phyloP scores from a whole-genome alignment of 2,888 invertebrate species.

The Odontothrips loti region DNA sequence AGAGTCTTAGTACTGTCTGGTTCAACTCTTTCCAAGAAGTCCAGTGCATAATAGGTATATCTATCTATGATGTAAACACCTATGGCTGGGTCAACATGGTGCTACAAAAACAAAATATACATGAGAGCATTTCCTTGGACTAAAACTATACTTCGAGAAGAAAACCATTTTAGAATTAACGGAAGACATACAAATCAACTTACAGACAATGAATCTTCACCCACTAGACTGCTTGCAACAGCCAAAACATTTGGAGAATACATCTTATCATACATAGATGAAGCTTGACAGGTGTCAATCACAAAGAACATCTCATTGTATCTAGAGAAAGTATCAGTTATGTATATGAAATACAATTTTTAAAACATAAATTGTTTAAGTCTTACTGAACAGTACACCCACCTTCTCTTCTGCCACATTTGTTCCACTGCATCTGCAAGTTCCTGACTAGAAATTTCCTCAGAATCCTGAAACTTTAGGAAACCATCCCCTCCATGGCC shows the following conservation, averaged over 20 bases:
- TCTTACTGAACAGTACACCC: conserved; percentile 5
- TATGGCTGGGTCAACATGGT: conserved; percentile 97
- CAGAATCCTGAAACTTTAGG: conserved; percentile 97
- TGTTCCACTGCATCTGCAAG: conserved; percentile 98
- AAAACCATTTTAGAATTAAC: not conserved
- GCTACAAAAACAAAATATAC: conserved; percentile 57
- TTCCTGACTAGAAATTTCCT: conserved; percentile 97
- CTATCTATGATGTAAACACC: conserved; percentile 99
- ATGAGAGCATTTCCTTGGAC: not conserved
- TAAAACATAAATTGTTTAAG: conserved; percentile 21
- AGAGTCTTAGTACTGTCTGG: conserved; percentile 84
- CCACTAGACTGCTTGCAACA: conserved; percentile 94
- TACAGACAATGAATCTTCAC: conserved; percentile 96
- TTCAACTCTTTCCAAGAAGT: conserved; percentile 89
- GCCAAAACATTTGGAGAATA: conserved; percentile 97
- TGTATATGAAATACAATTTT: conserved; percentile 17
- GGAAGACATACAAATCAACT: conserved; percentile 43
- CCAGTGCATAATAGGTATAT: conserved; percentile 94
- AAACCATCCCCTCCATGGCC: conserved; percentile 98
- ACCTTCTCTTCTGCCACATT: conserved; percentile 99
- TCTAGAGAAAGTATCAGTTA: conserved; percentile 50
- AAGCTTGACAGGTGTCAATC: conserved; percentile 98
- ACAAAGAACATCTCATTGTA: conserved; percentile 98
- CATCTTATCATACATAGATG: conserved; percentile 96
- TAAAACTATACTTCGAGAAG: not conserved